Conservation (phyloP, 2,113 vertebrate species). For the Erythrolamprus reginae region DNA sequence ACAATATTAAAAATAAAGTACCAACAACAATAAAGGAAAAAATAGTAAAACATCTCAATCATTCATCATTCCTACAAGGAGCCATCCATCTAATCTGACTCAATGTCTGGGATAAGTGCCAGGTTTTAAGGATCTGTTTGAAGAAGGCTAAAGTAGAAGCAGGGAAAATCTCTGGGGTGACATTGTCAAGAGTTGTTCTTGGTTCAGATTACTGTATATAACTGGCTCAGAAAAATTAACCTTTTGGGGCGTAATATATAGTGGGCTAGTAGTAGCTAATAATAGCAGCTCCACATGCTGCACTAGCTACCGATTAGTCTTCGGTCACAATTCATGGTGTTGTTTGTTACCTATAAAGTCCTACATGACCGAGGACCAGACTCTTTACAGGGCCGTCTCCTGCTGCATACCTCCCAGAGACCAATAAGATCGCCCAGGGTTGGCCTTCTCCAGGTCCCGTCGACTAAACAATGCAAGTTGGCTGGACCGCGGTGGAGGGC, state of each 20-base stretch:
- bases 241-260: background rate
- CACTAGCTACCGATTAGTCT: too few relatives aligned
- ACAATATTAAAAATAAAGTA: background rate
- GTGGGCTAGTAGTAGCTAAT: background rate
- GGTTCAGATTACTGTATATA: background rate
- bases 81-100: background rate
- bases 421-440: too few relatives aligned
- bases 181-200: background rate
- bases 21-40: background rate
- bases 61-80: background rate
- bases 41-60: background rate
- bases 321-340: too few relatives aligned
- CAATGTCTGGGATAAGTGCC: background rate
- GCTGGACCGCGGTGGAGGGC: too few relatives aligned
- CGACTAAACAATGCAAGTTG: too few relatives aligned
- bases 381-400: too few relatives aligned
- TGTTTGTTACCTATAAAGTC: too few relatives aligned
- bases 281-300: too few relatives aligned
- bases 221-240: background rate
- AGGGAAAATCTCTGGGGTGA: background rate
- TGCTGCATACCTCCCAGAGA: too few relatives aligned
- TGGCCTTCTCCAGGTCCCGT: too few relatives aligned
- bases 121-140: background rate
- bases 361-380: too few relatives aligned
- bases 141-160: background rate